Base-by-base conservation (phyloP, 2,797 vertebrate genomes). In the Hypotaenidia okinawae region DNA sequence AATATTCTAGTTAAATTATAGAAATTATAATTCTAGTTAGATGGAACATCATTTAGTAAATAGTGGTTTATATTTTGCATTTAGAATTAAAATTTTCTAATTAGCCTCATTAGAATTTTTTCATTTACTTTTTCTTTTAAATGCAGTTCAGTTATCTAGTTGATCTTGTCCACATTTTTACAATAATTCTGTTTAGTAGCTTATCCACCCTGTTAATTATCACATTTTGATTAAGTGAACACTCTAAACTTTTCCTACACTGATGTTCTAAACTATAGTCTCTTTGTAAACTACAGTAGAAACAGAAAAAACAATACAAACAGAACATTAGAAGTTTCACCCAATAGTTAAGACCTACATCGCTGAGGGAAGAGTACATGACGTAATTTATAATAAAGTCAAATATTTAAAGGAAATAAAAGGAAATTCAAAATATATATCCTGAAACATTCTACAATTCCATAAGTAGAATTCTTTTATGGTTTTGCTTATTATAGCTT, bases 191-290 rank as follows among this genome's bases (percentile, higher is more conserved):
- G 16, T 16, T 57, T 64, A 35, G 4, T 55, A 49, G 2, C 74
- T 55, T 69, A 37, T 39, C 30, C 72, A 35, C 12, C 16, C 5
- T 45, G 61, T 10, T 6, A 77, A 12, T 67, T 76, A 19, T 30
- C 18, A 51, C 1, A 3, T 2, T 5, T 76, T 51, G 41, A 10
- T 74, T 74, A 55, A 91, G 3, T 0, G 2, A 37, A 58, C 5
- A 35, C 18, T 66, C 25, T 81, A 81, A 77, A 79, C 11, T 72
- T 14, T 63, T 89, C 23, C 7, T 33, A 52, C 2, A 28, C 3
- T 49, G 18, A 21, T 21, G 23, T 47, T 25, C 47, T 68, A 59
- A 70, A 45, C 14, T 59, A 61, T 33, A 6, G 4, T 18, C 9
- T 88, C n/a, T 30, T 68, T 78, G 11, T 41, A 72, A 84, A 59